Conservation (phyloP, 1,140 invertebrate genomes). For the Tetramorium simillimum region DNA sequence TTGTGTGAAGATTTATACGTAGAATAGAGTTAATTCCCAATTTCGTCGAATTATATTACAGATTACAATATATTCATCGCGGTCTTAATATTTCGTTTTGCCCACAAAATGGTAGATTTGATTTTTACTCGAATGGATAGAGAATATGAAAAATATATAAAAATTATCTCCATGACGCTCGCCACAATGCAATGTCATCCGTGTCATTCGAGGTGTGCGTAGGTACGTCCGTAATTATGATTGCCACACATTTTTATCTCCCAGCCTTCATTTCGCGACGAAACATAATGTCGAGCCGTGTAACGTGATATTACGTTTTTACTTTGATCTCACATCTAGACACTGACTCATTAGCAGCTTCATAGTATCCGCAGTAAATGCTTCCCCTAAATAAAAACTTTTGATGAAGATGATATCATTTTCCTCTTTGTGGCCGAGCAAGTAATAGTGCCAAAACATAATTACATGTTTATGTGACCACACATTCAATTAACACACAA, state of each 20-base stretch:
- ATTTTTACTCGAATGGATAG: slow-evolving; percentile 46
- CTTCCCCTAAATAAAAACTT: slow-evolving; percentile 10
- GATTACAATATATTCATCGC: neutral
- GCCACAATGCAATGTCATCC: neutral
- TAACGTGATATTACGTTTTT: slow-evolving; percentile 32
- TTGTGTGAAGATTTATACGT: slow-evolving; percentile 12
- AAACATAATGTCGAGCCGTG: neutral
- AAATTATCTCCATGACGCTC: neutral
- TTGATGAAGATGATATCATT: neutral
- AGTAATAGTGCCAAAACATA: neutral
- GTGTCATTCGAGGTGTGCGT: neutral
- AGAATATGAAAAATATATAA: slow-evolving; percentile 11
- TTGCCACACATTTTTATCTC: slow-evolving; percentile 21
- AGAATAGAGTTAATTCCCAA: slow-evolving; percentile 45
- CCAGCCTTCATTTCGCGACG: slow-evolving; percentile 6
- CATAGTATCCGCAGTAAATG: neutral
- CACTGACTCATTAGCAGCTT: slow-evolving; percentile 32
- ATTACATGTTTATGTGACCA: neutral
- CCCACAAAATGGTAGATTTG: neutral
- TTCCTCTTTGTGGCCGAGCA: neutral
- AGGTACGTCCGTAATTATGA: slow-evolving; percentile 18
- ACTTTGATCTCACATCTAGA: slow-evolving; percentile 30
- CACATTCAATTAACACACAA: neutral
- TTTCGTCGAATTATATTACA: slow-evolving; percentile 33
- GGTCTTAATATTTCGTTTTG: neutral